Percentiles rank a stretch among this genome's conserved stretches.
Evolutionary conservation across 2,797 vertebrate species (phyloP).

Genomic region (Chromis chromis): DNA sequence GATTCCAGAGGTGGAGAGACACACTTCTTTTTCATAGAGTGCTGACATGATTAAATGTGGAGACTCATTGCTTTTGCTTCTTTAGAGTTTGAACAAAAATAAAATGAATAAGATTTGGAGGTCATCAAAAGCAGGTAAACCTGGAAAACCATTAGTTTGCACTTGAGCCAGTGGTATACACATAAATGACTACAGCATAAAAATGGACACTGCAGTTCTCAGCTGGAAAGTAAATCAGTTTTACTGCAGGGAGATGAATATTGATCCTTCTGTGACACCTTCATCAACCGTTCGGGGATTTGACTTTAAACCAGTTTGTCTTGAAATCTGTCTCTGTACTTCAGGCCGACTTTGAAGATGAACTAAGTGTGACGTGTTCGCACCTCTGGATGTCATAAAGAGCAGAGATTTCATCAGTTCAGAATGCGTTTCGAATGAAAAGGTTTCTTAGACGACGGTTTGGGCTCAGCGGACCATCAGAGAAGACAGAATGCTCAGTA

Average conservation of each 20-base stretch:
- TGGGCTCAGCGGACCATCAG: slow-evolving; percentile 28
- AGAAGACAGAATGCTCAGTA: slow-evolving; percentile 10
- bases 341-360: slow-evolving; percentile 5
- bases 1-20: too few relatives aligned
- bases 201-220: slow-evolving; percentile 7
- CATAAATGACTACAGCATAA: neutral
- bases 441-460: slow-evolving; percentile 5
- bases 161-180: rapidly evolving
- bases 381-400: neutral
- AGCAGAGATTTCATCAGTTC: slow-evolving; percentile 24
- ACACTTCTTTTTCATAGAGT: too few relatives aligned
- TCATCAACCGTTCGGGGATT: neutral
- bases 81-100: neutral
- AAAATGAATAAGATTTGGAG: neutral
- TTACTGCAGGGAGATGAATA: neutral
- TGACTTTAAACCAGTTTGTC: slow-evolving; percentile 7
- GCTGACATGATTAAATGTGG: too few relatives aligned
- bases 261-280: slow-evolving; percentile 7
- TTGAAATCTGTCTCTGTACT: slow-evolving; percentile 5
- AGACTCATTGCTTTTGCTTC: neutral
- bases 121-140: neutral
- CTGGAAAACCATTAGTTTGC: slow-evolving; percentile 2
- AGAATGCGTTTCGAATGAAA: slow-evolving; percentile 5
- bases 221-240: slow-evolving; percentile 10
- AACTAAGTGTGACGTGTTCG: neutral